Conservation (phyloP, 2,888 invertebrate genomes). For the Strigamia maritima region DNA sequence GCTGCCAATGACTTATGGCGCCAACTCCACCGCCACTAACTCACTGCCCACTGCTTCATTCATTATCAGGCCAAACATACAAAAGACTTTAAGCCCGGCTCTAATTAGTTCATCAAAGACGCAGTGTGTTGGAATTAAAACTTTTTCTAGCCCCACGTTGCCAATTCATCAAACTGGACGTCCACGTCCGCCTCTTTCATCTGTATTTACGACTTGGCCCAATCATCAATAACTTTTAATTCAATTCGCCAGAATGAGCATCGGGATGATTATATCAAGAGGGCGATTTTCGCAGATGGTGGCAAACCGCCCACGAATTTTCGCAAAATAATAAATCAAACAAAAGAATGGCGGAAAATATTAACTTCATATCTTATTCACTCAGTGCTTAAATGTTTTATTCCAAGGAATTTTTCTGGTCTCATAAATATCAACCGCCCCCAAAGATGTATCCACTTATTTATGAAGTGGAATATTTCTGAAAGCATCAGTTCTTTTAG, state of each 20-base stretch:
- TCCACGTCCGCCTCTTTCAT: conserved; percentile 5
- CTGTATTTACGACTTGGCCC: conserved; percentile 15
- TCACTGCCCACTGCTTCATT: conserved; percentile 32
- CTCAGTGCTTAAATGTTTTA: no score
- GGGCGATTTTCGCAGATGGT: background rate
- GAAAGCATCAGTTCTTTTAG: no score
- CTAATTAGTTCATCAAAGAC: conserved; percentile 38
- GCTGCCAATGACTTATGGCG: conserved; percentile 34
- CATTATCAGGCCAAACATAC: conserved; percentile 13
- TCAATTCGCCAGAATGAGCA: background rate
- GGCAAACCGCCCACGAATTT: conserved; percentile 26
- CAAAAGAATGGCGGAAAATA: no score
- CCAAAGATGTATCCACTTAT: no score
- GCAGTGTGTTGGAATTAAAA: conserved; percentile 16
- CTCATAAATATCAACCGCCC: no score
- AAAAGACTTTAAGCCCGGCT: background rate
- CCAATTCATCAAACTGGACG: conserved; percentile 4
- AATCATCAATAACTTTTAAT: conserved; percentile 26
- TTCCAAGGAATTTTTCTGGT: no score
- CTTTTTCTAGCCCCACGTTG: background rate
- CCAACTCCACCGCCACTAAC: conserved; percentile 31
- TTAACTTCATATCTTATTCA: background rate
- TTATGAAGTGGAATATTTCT: no score
- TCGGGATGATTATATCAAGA: background rate
- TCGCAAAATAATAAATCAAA: background rate